Conservation (phyloP, 2,888 invertebrate species). For the Drosophila tripunctata region DNA sequence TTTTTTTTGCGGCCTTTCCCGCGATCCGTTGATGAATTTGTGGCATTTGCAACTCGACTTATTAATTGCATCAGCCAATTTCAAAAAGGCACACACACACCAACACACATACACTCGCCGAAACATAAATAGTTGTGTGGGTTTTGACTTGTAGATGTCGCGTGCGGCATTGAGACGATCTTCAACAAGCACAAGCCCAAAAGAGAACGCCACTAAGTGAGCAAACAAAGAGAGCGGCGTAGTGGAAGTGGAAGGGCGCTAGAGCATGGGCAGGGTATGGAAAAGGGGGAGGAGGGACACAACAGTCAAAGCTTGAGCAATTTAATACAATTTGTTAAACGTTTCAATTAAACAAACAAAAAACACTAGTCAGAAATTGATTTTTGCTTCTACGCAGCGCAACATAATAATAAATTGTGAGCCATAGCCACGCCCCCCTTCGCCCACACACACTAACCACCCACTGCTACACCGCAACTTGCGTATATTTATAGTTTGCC, state of each 20-base stretch:
- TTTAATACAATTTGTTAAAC: not conserved
- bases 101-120: constrained; percentile 1
- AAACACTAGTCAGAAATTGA: constrained; percentile 20
- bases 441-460: not conserved
- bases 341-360: constrained; percentile 18
- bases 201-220: not conserved
- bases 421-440: not conserved
- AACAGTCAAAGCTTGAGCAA: not conserved
- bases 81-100: constrained; percentile 12
- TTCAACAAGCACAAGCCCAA: not conserved
- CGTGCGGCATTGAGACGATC: constrained; percentile 43
- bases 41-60: constrained; percentile 42
- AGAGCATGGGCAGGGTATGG: not conserved
- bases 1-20: constrained; percentile 43
- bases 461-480: not conserved
- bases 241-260: not conserved
- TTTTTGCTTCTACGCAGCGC: constrained; percentile 27
- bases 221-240: not conserved
- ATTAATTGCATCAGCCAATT: constrained; percentile 67
- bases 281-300: too few relatives aligned
- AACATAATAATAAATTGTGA: constrained; percentile 14
- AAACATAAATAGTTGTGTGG: constrained; percentile 7
- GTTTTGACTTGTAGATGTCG: constrained; percentile 25
- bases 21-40: constrained; percentile 49
- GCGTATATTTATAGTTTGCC: constrained; percentile 42